Conservation (phyloP, 1,140 invertebrate genomes). For the Drosophila kikkawai region DNA sequence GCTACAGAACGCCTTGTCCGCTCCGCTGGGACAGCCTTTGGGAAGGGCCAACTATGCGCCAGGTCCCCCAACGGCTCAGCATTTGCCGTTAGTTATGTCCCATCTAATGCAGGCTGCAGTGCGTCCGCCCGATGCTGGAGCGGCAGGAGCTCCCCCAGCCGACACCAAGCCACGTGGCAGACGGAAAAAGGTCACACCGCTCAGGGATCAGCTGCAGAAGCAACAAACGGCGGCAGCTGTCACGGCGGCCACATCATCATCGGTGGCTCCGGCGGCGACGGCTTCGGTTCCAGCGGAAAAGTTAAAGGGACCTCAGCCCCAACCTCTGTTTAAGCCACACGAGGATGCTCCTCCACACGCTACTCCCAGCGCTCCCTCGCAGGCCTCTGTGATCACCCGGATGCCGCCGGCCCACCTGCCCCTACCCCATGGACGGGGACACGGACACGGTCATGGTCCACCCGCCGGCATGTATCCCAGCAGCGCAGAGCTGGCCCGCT, state of each 20-base stretch:
- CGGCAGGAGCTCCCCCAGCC: neutral
- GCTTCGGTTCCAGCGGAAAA: slow-evolving; percentile 31
- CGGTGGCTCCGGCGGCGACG: neutral
- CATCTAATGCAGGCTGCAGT: slow-evolving; percentile 62
- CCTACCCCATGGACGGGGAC: slow-evolving; percentile 46
- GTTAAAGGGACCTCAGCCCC: slow-evolving; percentile 22
- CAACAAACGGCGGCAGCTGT: slow-evolving; percentile 81
- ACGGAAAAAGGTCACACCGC: slow-evolving; percentile 80
- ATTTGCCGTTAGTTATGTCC: slow-evolving; percentile 60
- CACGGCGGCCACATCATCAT: slow-evolving; percentile 62
- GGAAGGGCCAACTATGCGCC: slow-evolving; percentile 55
- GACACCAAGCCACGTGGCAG: slow-evolving; percentile 74
- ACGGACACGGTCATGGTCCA: slow-evolving; percentile 36
- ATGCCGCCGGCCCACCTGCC: slow-evolving; percentile 87
- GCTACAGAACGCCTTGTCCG: slow-evolving; percentile 74
- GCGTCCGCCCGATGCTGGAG: slow-evolving; percentile 27
- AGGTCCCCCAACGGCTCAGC: slow-evolving; percentile 45
- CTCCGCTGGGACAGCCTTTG: slow-evolving; percentile 71
- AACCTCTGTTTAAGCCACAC: slow-evolving; percentile 81
- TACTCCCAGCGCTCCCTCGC: slow-evolving; percentile 75
- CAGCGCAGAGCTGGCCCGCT: slow-evolving; percentile 64
- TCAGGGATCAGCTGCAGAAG: slow-evolving; percentile 75
- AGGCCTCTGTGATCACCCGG: slow-evolving; percentile 88
- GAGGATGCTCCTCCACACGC: slow-evolving; percentile 70
- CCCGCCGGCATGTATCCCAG: slow-evolving; percentile 61